A percentile compares a stretch with the other conserved stretches of the same genome.
These are phyloP conservation scores for Acrobasis repandana DNA, from an alignment of 2,888 invertebrate genomes.

Conservation along the genomic window DNA sequence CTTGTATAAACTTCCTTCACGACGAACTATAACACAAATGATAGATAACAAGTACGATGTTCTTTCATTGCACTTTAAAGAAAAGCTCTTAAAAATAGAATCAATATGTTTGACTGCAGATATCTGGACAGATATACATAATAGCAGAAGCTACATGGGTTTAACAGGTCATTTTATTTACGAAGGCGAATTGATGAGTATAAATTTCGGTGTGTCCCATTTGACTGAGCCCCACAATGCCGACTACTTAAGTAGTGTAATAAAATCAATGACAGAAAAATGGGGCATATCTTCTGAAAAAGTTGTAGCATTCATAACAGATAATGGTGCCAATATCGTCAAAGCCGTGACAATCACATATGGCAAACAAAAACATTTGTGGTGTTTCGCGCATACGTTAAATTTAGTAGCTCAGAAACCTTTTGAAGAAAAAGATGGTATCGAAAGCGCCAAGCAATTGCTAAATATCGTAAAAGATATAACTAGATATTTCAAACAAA, in stretches of 20 bases:
- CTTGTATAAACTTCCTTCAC: slow-evolving; percentile 27
- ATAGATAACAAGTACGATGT: slow-evolving; percentile 28
- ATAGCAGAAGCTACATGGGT: slow-evolving; percentile 32
- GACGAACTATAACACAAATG: slow-evolving; percentile 27
- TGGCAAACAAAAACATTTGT: slow-evolving; percentile 34
- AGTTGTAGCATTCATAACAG: slow-evolving; percentile 32
- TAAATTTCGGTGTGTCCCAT: slow-evolving; percentile 28
- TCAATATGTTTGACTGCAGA: slow-evolving; percentile 30
- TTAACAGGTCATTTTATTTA: slow-evolving; percentile 33
- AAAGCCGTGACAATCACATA: slow-evolving; percentile 32
- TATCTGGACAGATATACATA: slow-evolving; percentile 30
- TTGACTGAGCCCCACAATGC: slow-evolving; percentile 33
- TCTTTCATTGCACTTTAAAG: slow-evolving; percentile 29
- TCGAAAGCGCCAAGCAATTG: slow-evolving; percentile 35
- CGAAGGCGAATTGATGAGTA: slow-evolving; percentile 30
- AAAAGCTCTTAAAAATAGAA: slow-evolving; percentile 30
- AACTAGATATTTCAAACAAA: slow-evolving; percentile 37
- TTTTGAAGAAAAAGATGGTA: slow-evolving; percentile 32
- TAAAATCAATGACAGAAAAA: slow-evolving; percentile 32
- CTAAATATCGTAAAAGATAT: slow-evolving; percentile 37
- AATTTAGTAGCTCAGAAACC: slow-evolving; percentile 35
- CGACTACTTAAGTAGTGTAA: slow-evolving; percentile 31
- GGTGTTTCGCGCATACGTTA: slow-evolving; percentile 34
- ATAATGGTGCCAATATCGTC: slow-evolving; percentile 30
- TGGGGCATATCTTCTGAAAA: slow-evolving; percentile 30